Evolutionary conservation across 2,888 invertebrate species (phyloP), one percentile per base, ranked within the genome.

Genomic region (Helicoverpa assulta): DNA sequence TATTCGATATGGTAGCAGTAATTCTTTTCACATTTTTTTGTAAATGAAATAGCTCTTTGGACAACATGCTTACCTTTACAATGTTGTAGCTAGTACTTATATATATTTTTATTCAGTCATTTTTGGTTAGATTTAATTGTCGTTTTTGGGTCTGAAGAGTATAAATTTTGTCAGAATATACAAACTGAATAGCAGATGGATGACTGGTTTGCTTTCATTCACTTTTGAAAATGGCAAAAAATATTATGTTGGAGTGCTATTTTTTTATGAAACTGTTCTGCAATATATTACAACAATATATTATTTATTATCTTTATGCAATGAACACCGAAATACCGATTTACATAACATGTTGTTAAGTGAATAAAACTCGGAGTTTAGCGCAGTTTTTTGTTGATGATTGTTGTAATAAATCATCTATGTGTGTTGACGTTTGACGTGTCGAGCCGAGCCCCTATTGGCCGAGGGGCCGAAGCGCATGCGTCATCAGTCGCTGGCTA

Each of bases 381-480:
- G 14, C 47, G 37, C 37, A 58, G 54, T 61, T 60, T 67, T 76
- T 61, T 8, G 54, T 56, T 61, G 61, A 37, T 19, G 50, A 37
- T 40, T 21, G 19, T 12, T 43, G 14, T 37, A 40, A 59, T 76
- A 50, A 54, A 73, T 76, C 58, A 70, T 67, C 14, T 7, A 37
- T 37, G 16, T 21, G 58, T 65, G 40, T 56, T 76, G 65, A 74
- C 21, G 58, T 61, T 73, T 70, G 70, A 73, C 61, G 69, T 58
- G 40, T 57, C 33, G 29, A 61, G 64, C 55, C 76, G 76, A 61
- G 79, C 73, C 76, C 47, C 78, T 69, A 73, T 70, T 81, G 80
- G 78, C 65, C 16, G 67, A 37, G 43, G 62, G 62, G 59, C 58
- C 40, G 55, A 40, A 4, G 69, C 18, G 40, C 61, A 59, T 78